Percentiles rank a stretch among this genome's conserved stretches.
These are phyloP conservation scores for Corythornis madagascariensis DNA, from an alignment of 2,113 vertebrate species.

Conservation along the genomic window DNA sequence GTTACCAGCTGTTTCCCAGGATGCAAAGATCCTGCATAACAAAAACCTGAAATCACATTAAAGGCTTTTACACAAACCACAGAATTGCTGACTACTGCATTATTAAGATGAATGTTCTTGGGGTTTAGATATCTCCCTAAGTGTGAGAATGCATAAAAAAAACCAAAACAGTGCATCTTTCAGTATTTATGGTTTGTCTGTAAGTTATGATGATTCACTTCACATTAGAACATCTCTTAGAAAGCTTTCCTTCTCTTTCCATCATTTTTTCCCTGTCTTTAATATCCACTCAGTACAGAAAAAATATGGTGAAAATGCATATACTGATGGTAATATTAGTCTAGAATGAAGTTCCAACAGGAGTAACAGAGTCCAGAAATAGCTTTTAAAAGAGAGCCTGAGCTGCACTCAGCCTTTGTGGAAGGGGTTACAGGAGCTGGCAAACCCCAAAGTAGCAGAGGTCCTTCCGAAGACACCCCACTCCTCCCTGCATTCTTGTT, in stretches of 20 bases:
- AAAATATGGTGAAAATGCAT: not conserved
- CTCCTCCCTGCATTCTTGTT: not conserved
- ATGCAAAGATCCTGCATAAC: not conserved
- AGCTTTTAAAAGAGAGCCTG: not conserved
- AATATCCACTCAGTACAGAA: not conserved
- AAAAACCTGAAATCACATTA: not conserved
- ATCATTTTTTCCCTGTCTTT: no score
- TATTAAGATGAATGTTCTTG: not conserved
- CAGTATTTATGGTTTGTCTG: not conserved
- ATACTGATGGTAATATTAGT: not conserved
- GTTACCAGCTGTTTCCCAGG: not conserved
- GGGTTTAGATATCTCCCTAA: not conserved
- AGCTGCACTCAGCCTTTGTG: not conserved
- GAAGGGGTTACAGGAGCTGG: not conserved
- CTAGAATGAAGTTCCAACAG: not conserved
- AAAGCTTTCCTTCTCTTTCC: not conserved
- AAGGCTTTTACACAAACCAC: not conserved
- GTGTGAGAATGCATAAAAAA: not conserved
- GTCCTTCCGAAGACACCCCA: not conserved
- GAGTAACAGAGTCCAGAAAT: not conserved
- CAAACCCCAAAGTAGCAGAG: not conserved
- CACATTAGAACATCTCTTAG: not conserved
- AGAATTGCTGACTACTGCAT: not conserved
- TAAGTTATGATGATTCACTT: not conserved
- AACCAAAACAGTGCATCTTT: not conserved